Evolutionary conservation across 2,888 invertebrate species (phyloP).

Genomic region (Embidobia sp.): DNA sequence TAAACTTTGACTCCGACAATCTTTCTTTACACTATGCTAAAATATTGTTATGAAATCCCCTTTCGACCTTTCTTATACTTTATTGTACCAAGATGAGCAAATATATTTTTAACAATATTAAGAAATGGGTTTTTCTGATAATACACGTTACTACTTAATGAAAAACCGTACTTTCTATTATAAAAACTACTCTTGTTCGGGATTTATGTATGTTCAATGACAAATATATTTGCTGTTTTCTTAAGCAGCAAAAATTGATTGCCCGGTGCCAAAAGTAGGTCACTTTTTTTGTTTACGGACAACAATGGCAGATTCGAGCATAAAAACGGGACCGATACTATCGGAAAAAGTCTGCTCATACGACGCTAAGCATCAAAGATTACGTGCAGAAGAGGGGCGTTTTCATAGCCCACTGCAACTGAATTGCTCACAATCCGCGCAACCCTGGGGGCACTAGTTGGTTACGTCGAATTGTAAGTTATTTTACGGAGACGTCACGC

Average conservation of each 20-base stretch:
- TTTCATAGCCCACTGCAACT: slow-evolving; percentile 12
- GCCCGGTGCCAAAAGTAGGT: slow-evolving; percentile 23
- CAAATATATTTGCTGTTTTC: background rate
- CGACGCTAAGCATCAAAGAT: slow-evolving; percentile 40
- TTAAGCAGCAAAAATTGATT: slow-evolving; percentile 21
- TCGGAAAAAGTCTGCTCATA: slow-evolving; percentile 39
- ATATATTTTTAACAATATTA: too few species aligned
- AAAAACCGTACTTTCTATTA: background rate
- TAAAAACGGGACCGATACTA: slow-evolving; percentile 39
- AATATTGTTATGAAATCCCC: too few species aligned
- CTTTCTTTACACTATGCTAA: slow-evolving; percentile 3
- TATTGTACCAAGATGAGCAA: background rate
- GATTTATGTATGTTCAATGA: slow-evolving; percentile 1
- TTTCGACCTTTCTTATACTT: too few species aligned
- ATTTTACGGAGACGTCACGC: slow-evolving; percentile 39
- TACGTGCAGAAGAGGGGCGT: slow-evolving; percentile 5
- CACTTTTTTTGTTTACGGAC: slow-evolving; percentile 30
- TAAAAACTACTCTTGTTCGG: slow-evolving; percentile 2
- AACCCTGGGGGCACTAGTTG: slow-evolving; percentile 11
- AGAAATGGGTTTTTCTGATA: too few species aligned
- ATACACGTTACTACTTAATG: too few species aligned
- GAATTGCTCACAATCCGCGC: background rate
- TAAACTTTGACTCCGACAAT: background rate
- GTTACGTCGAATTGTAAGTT: slow-evolving; percentile 35
- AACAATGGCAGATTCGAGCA: slow-evolving; percentile 34